Percentiles rank a stretch among this genome's conserved stretches.
These are phyloP conservation scores for Nesoenas mayeri DNA, from an alignment of 2,113 vertebrate genomes.

Conservation along the genomic window DNA sequence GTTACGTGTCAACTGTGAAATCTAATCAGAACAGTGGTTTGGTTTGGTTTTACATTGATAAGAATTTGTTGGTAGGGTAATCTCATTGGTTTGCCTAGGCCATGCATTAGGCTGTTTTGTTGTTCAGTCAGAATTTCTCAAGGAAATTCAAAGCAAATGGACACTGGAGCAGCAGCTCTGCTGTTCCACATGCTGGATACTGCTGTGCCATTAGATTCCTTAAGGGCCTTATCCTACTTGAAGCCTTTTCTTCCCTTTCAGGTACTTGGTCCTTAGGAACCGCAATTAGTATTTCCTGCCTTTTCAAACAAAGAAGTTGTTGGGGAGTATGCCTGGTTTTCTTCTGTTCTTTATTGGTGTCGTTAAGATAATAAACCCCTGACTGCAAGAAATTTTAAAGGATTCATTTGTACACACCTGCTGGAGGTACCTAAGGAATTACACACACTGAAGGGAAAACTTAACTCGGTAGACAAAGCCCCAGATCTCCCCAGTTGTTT, in stretches of 20 bases:
- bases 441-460: neutral
- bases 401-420: neutral
- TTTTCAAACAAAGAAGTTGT: neutral
- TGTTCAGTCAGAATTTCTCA: neutral
- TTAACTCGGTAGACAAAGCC: neutral
- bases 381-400: neutral
- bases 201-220: neutral
- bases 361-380: neutral
- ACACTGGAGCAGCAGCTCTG: neutral
- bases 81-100: neutral
- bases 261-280: neutral
- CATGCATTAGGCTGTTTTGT: neutral
- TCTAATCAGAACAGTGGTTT: neutral
- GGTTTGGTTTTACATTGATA: neutral
- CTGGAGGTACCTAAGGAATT: neutral
- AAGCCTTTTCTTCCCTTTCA: neutral
- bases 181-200: neutral
- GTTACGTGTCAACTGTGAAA: neutral
- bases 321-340: neutral
- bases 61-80: neutral
- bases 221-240: neutral
- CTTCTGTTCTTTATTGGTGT: neutral
- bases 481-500: neutral
- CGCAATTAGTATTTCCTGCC: neutral
- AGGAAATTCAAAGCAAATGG: neutral